These are phyloP conservation scores for Hololepta plana DNA, from an alignment of 2,888 invertebrate genomes.

Conservation along the genomic window DNA sequence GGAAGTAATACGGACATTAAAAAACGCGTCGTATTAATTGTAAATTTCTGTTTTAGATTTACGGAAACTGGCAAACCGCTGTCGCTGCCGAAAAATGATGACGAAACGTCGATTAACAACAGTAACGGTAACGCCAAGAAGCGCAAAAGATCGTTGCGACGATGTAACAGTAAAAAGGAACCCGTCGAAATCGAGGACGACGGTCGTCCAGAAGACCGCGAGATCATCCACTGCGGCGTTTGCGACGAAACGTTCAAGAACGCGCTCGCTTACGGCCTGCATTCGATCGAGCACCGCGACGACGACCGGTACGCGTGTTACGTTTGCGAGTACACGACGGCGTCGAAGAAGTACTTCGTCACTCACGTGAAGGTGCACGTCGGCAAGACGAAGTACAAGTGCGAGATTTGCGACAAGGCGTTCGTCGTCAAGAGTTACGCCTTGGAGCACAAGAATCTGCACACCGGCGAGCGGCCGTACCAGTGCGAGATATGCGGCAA, in stretches of 20 bases:
- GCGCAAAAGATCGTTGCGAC: background rate
- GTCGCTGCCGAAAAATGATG: too few relatives aligned
- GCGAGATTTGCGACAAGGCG: constrained; percentile 28
- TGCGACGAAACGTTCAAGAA: constrained; percentile 20
- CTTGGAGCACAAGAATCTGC: constrained; percentile 26
- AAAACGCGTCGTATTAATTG: too few relatives aligned
- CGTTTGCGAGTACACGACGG: constrained; percentile 18
- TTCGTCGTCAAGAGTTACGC: constrained; percentile 32
- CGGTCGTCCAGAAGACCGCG: constrained; percentile 5
- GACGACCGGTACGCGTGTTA: constrained; percentile 20
- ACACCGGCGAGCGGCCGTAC: constrained; percentile 33
- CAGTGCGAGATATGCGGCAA: constrained; percentile 34
- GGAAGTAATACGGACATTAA: too few relatives aligned
- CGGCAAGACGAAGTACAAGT: constrained; percentile 28
- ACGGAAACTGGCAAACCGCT: too few relatives aligned
- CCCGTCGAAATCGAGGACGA: constrained; percentile 11
- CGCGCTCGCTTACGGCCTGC: constrained; percentile 19
- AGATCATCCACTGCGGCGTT: constrained; percentile 17
- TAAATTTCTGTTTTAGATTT: too few relatives aligned
- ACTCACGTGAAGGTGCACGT: constrained; percentile 28
- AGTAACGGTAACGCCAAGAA: background rate
- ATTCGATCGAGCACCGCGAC: constrained; percentile 17
- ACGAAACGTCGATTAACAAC: background rate
- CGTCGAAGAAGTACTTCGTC: constrained; percentile 20
- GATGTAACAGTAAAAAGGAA: background rate